Conservation (phyloP, 2,888 invertebrate genomes). For the Galerucella pusilla region DNA sequence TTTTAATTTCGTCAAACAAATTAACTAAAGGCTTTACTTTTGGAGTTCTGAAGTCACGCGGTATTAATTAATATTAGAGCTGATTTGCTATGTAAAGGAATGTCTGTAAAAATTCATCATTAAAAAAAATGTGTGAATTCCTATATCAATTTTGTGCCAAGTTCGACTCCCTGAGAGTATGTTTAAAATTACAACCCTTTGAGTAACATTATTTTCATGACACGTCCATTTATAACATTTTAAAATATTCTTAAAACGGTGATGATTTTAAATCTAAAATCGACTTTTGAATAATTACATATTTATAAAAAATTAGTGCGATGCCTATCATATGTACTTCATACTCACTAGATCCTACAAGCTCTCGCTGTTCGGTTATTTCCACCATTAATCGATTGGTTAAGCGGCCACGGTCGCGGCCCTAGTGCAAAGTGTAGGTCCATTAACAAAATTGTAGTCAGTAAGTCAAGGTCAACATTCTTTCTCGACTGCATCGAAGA, state of each 20-base stretch:
- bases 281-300: not conserved
- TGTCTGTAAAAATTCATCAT: no score
- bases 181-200: no score
- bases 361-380: not conserved
- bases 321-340: not conserved
- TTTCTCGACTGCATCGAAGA: constrained; percentile 47
- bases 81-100: no score
- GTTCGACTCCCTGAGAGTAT: no score
- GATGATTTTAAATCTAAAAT: not conserved
- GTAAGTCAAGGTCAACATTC: constrained; percentile 60
- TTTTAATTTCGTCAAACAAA: no score
- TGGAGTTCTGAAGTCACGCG: no score
- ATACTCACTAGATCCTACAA: not conserved
- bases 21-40: no score
- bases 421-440: constrained; percentile 34
- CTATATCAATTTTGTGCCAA: no score
- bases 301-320: not conserved
- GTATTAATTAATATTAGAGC: no score
- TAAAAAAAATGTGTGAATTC: no score
- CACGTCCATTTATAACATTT: no score
- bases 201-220: no score
- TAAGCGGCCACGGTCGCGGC: not conserved
- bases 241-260: not conserved
- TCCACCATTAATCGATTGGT: not conserved
- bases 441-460: constrained; percentile 40